These are phyloP conservation scores for Prosapia bicincta DNA, from an alignment of 2,888 invertebrate species.

Conservation along the genomic window DNA sequence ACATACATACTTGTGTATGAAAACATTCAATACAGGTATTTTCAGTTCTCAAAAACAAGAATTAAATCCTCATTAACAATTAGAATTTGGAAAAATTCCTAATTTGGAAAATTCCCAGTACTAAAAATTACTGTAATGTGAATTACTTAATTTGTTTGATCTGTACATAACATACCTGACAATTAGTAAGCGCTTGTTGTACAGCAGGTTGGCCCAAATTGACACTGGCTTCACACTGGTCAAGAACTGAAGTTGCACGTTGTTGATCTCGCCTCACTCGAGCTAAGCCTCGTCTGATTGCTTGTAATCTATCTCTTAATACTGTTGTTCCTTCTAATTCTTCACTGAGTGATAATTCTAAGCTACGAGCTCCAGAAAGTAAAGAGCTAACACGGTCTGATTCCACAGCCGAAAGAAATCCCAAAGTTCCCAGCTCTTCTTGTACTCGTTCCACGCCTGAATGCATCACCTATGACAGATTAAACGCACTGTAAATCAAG, in stretches of 20 bases:
- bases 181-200: conserved; percentile 69
- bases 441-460: conserved; percentile 52
- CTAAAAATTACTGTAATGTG: too few species aligned
- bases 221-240: conserved; percentile 67
- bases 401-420: conserved; percentile 67
- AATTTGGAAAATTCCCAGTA: too few species aligned
- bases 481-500: too few species aligned
- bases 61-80: too few species aligned
- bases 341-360: conserved; percentile 69
- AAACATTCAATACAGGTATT: too few species aligned
- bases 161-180: conserved; percentile 52
- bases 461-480: conserved; percentile 37
- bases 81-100: too few species aligned
- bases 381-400: conserved; percentile 74
- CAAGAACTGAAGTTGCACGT: conserved; percentile 56
- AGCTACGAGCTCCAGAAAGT: conserved; percentile 63
- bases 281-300: conserved; percentile 67
- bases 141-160: too few species aligned
- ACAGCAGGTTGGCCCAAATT: conserved; percentile 72
- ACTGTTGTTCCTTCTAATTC: conserved; percentile 72
- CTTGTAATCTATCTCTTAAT: conserved; percentile 69
- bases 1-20: too few species aligned
- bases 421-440: conserved; percentile 73
- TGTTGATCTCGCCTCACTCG: conserved; percentile 66
- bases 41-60: too few species aligned